Base-by-base conservation (phyloP, 2,113 vertebrate genomes). In the Acrocephalus arundinaceus region DNA sequence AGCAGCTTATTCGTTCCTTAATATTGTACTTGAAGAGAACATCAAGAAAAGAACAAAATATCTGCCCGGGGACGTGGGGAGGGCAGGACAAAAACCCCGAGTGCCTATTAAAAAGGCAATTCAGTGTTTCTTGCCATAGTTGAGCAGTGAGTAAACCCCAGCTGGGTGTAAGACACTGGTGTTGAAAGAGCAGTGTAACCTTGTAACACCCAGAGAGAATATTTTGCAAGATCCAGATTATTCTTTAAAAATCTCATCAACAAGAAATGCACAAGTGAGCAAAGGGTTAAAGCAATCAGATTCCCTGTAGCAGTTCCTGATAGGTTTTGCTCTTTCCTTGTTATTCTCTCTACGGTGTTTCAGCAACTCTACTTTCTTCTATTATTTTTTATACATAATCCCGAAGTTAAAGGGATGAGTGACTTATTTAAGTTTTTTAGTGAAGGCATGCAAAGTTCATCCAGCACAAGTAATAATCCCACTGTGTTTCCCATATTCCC, bases 151-250 rank as follows among this genome's bases (percentile, higher is more conserved):
- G 52, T 72, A 93, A 92, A 65, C 28, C 52, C 73, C 73, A 78
- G 73, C 57, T 77, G 57, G 23, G 13, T 31, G 61, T 18, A 51
- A 87, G 33, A 31, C 55, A 4, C 7, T 6, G 55, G 31, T 81
- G 93, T 90, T 45, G 90, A 93, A 96, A 96, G 55, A 89, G 61
- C 88, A 85, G 80, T 2, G 1, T 24, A 62, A 87, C 66, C 45
- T 45, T 0, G 0, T 66, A 62, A 72, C 62, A 62, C 73, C 57
- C 84, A 39, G 22, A 49, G 74, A 51, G 41, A 46, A 27, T 7
- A 43, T 82, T 85, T 63, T 59, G 84, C 46, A 89, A 95, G 73
- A 68, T 61, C 9, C 68, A 93, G 37, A 39, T 28, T 41, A 54
- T 61, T 75, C 63, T 45, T 39, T 45, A 33, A 75, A 84, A 74